Base-by-base conservation (phyloP, 2,797 vertebrate species). In the Thaleichthys pacificus region DNA sequence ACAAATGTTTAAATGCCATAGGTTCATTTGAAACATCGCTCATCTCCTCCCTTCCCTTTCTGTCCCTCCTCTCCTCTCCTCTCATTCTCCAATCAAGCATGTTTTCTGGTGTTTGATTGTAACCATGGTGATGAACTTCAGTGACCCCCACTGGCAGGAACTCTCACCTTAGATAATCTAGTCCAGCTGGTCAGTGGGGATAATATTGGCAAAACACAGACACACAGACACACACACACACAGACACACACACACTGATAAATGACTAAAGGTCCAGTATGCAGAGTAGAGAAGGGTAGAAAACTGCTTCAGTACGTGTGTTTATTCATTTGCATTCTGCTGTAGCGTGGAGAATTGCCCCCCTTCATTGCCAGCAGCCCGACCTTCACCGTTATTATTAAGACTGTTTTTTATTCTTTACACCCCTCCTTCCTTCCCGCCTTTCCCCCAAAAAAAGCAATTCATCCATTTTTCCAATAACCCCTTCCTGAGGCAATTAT, bases 401-500 rank as follows among this genome's bases (percentile, higher is more conserved):
- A 82, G 79, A 68, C 79, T 83, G 51, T 56, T 56, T 56, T 56
- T n/a, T 47, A 47, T 47, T 77, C 83, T 90, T 84, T 84, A 86
- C 88, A 84, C 84, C 78, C 88, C 83, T 89, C 82, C 84, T 17
- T 54, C 47, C 21, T 35, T 17, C 69, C 83, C 80, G 81, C 82
- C 82, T 84, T 78, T 80, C 79, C 68, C 89, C 68, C 89, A 90
- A 51, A 69, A 90, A 51, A 62, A 71, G 61, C 87, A 88, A 90
- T 90, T 89, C 87, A 91, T 91, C 88, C 85, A 88, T 89, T 90
- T 67, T 90, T 90, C 89, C 90, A 92, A 92, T 91, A 91, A 90
- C 88, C 84, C 85, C 85, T 86, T 87, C 87, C 88, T 77, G 24
- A 84, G 86, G 89, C 89, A 92, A 92, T 92, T 92, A 92, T 84